Conservation (phyloP, 2,113 vertebrate genomes). For the Probosciger aterrimus region DNA sequence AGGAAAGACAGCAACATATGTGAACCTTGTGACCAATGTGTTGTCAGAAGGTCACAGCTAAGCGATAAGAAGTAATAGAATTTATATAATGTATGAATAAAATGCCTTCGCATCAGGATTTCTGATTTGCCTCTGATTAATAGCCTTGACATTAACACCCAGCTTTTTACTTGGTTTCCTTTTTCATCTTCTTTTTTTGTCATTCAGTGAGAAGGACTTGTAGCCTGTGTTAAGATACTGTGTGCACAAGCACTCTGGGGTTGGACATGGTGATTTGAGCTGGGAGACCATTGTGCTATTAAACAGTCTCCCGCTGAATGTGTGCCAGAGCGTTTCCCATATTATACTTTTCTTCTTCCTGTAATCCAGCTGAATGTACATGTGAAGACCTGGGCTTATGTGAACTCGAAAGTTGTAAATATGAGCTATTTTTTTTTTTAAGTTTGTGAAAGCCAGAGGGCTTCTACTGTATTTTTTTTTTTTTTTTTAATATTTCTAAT, state of each 20-base stretch:
- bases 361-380: neutral
- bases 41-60: slow-evolving; percentile 34
- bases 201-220: neutral
- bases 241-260: neutral
- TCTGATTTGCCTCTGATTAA: slow-evolving; percentile 8
- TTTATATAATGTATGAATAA: slow-evolving; percentile 2
- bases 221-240: neutral
- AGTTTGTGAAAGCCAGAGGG: neutral
- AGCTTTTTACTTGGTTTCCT: neutral
- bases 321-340: neutral
- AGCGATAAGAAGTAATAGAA: slow-evolving; percentile 7
- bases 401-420: neutral
- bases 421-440: neutral
- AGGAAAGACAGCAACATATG: neutral
- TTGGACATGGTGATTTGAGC: neutral
- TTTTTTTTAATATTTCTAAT: neutral
- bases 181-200: neutral
- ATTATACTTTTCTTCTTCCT: neutral
- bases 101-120: neutral
- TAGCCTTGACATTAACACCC: neutral
- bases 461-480: neutral
- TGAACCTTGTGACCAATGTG: neutral
- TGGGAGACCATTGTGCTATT: neutral
- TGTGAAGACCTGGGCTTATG: neutral
- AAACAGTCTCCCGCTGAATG: neutral